These are phyloP conservation scores for Eretmochelys imbricata DNA, from an alignment of 2,113 vertebrate genomes.

Conservation along the genomic window DNA sequence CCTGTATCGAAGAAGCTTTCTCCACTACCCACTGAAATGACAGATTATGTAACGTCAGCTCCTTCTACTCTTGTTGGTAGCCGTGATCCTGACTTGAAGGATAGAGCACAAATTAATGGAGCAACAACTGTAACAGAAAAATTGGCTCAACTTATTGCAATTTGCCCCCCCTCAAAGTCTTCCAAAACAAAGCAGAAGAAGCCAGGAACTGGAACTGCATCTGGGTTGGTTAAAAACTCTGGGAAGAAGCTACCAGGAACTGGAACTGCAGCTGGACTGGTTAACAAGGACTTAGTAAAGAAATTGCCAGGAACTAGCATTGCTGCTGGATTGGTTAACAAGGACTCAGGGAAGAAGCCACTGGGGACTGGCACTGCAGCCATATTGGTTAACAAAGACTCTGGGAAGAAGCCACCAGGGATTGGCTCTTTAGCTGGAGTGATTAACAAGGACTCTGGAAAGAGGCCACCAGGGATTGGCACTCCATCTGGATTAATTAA, in stretches of 20 bases:
- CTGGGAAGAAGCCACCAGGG: constrained; percentile 72
- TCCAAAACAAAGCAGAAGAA: constrained; percentile 91
- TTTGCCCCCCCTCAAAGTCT: constrained; percentile 94
- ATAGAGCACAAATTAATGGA: constrained; percentile 87
- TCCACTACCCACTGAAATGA: constrained; percentile 80
- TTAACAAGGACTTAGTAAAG: constrained; percentile 79
- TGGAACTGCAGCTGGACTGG: constrained; percentile 61
- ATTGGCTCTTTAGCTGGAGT: constrained; percentile 75
- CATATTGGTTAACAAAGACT: constrained; percentile 80
- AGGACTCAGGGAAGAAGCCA: constrained; percentile 83
- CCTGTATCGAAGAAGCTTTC: constrained; percentile 79
- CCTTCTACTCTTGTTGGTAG: constrained; percentile 77
- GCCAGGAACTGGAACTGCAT: constrained; percentile 51
- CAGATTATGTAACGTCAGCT: constrained; percentile 80
- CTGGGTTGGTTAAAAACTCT: constrained; percentile 78
- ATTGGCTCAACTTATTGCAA: constrained; percentile 94
- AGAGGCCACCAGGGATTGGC: constrained; percentile 71
- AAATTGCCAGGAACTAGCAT: constrained; percentile 73
- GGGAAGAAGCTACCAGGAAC: constrained; percentile 73
- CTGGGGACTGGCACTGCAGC: constrained; percentile 72
- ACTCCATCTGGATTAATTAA: constrained; percentile 66
- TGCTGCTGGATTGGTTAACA: constrained; percentile 75
- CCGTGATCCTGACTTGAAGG: constrained; percentile 85
- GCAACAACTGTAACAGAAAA: constrained; percentile 93
- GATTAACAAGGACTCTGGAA: constrained; percentile 80